phyloP scores from a whole-genome alignment of 2,113 vertebrate species.

The Apeltes quadracus region DNA sequence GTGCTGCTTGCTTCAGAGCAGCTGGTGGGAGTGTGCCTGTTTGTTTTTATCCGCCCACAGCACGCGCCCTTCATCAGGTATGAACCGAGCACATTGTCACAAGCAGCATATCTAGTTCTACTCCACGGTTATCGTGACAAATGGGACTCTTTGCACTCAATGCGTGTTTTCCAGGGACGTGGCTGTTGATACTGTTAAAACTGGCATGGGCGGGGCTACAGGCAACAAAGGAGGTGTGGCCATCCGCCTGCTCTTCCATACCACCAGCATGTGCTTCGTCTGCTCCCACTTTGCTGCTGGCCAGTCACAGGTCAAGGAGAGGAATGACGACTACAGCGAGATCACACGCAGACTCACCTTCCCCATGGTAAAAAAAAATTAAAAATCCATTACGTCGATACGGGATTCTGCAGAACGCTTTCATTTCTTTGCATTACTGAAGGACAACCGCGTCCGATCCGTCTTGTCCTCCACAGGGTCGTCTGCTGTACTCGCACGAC shows the following conservation, averaged over 20 bases:
- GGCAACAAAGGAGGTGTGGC: constrained; percentile 98
- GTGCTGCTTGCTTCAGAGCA: constrained; percentile 97
- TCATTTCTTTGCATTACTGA: not conserved
- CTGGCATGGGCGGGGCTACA: constrained; percentile 98
- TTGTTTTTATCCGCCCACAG: constrained; percentile 95
- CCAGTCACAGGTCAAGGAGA: constrained; percentile 97
- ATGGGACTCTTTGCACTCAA: not conserved
- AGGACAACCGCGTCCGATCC: not conserved
- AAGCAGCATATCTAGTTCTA: not conserved
- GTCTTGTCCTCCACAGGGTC: constrained; percentile 81
- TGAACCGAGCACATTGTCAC: constrained; percentile 25
- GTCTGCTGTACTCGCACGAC: constrained; percentile 95
- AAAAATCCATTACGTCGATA: not conserved
- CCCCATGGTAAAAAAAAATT: constrained; percentile 87
- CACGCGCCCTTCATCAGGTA: constrained; percentile 97
- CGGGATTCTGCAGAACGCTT: not conserved
- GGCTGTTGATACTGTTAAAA: constrained; percentile 97
- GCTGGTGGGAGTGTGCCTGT: constrained; percentile 96
- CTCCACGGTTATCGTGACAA: not conserved
- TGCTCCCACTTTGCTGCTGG: constrained; percentile 98
- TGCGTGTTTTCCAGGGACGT: constrained; percentile 85
- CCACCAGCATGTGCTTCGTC: constrained; percentile 97
- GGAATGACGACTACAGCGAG: constrained; percentile 96
- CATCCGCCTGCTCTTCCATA: constrained; percentile 95
- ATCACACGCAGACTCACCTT: constrained; percentile 94